Conservation (phyloP, 2,797 vertebrate species). For the Loriculus beryllinus region DNA sequence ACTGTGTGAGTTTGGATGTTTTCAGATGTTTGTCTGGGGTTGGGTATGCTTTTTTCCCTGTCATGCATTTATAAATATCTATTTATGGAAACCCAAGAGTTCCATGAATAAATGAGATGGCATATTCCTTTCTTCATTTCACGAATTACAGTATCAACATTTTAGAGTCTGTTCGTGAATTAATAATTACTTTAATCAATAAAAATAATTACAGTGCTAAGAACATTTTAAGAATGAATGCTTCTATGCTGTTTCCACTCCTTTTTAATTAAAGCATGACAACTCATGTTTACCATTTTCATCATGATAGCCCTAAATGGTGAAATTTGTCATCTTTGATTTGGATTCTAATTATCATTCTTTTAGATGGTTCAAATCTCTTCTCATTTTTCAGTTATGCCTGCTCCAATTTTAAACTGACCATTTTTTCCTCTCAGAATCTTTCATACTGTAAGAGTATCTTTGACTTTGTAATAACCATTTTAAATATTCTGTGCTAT, state of each 20-base stretch:
- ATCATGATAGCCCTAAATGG: slow-evolving; percentile 58
- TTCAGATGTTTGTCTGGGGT: neutral
- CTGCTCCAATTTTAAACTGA: slow-evolving; percentile 51
- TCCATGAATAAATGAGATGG: slow-evolving; percentile 54
- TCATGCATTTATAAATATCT: neutral
- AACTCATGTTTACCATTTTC: slow-evolving; percentile 57
- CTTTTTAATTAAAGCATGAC: slow-evolving; percentile 63
- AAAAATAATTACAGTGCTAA: slow-evolving; percentile 66
- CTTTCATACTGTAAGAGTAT: slow-evolving; percentile 18
- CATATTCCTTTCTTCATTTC: slow-evolving; percentile 46
- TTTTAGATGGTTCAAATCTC: slow-evolving; percentile 43
- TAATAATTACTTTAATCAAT: slow-evolving; percentile 68
- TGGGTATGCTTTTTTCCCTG: neutral
- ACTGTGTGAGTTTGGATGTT: neutral
- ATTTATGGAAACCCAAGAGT: slow-evolving; percentile 29
- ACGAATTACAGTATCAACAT: slow-evolving; percentile 64
- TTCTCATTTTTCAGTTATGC: slow-evolving; percentile 53
- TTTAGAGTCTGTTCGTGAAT: slow-evolving; percentile 69
- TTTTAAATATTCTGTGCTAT: neutral
- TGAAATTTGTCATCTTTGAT: slow-evolving; percentile 60
- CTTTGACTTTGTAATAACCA: neutral
- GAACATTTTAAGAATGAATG: slow-evolving; percentile 65
- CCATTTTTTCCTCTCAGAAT: slow-evolving; percentile 23
- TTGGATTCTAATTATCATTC: slow-evolving; percentile 51
- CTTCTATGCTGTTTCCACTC: slow-evolving; percentile 35